phyloP scores from a whole-genome alignment of 2,113 vertebrate species.

The Chaetura pelagica region DNA sequence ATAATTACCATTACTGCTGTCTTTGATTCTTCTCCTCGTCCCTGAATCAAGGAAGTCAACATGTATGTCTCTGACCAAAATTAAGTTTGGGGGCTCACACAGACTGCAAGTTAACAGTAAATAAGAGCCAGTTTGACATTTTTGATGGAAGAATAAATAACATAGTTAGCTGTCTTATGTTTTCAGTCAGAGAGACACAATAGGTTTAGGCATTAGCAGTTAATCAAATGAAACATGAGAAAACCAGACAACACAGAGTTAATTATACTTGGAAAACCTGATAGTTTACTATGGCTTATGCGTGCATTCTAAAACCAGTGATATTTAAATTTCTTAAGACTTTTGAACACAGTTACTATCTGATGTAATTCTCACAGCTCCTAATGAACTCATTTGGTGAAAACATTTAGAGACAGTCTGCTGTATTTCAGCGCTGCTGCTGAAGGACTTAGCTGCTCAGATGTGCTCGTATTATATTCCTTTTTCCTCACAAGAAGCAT shows the following conservation, averaged over 20 bases:
- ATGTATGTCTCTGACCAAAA: neutral
- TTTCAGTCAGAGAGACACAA: neutral
- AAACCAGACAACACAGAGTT: neutral
- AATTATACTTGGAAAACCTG: neutral
- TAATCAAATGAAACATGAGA: neutral
- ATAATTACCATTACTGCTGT: neutral
- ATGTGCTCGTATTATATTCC: neutral
- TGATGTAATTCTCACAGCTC: neutral
- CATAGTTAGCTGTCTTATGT: neutral
- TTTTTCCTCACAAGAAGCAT: neutral
- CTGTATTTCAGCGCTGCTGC: neutral
- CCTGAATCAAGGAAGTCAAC: neutral
- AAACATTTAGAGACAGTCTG: neutral
- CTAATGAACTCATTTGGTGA: neutral
- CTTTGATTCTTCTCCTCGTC: neutral
- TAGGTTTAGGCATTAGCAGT: neutral
- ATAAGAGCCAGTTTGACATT: neutral
- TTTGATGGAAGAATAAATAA: neutral
- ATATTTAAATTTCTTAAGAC: neutral
- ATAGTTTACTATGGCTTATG: neutral
- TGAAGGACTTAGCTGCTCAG: neutral
- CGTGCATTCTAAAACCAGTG: neutral
- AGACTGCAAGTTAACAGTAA: neutral
- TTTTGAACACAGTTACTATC: neutral
- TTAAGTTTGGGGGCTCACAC: neutral